A percentile compares a stretch with the other conserved stretches of the same genome.
phyloP scores from a whole-genome alignment of 2,888 invertebrate genomes.

The Ditula angustiorana region DNA sequence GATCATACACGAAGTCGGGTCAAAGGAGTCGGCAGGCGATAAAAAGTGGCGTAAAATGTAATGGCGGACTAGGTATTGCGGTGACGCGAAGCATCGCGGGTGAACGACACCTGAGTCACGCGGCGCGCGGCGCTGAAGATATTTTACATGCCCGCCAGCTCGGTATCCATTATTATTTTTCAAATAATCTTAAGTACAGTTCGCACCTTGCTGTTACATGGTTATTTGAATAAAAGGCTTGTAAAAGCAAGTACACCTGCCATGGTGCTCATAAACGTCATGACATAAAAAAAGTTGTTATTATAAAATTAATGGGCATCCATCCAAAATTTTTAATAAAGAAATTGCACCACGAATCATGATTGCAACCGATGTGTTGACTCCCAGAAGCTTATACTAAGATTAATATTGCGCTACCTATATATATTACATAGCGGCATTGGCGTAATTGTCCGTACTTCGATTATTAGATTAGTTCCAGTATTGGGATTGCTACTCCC shows the following conservation, averaged over 20 bases:
- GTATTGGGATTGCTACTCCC: too few species aligned
- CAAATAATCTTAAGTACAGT: conserved; percentile 7
- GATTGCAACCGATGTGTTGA: too few species aligned
- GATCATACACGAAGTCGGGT: conserved; percentile 15
- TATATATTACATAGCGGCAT: too few species aligned
- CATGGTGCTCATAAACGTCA: too few species aligned
- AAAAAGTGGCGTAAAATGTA: conserved; percentile 59
- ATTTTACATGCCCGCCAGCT: conserved; percentile 53
- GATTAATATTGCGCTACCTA: too few species aligned
- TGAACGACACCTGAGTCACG: conserved; percentile 80
- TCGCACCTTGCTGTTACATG: conserved; percentile 16
- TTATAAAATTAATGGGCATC: too few species aligned
- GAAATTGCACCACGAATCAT: too few species aligned
- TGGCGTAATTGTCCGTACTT: too few species aligned
- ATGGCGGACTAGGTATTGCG: conserved; percentile 70
- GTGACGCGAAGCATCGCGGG: conserved; percentile 65
- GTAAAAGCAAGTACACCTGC: neutral
- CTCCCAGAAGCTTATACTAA: too few species aligned
- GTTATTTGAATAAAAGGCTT: conserved; percentile 2
- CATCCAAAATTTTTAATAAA: too few species aligned
- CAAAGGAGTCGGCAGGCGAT: conserved; percentile 29
- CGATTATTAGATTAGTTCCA: neutral
- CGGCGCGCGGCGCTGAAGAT: conserved; percentile 57
- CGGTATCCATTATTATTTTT: conserved; percentile 49
- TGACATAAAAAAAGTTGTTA: too few species aligned